These are phyloP conservation scores for Drosophila triauraria DNA, from an alignment of 1,140 invertebrate species.

Conservation along the genomic window DNA sequence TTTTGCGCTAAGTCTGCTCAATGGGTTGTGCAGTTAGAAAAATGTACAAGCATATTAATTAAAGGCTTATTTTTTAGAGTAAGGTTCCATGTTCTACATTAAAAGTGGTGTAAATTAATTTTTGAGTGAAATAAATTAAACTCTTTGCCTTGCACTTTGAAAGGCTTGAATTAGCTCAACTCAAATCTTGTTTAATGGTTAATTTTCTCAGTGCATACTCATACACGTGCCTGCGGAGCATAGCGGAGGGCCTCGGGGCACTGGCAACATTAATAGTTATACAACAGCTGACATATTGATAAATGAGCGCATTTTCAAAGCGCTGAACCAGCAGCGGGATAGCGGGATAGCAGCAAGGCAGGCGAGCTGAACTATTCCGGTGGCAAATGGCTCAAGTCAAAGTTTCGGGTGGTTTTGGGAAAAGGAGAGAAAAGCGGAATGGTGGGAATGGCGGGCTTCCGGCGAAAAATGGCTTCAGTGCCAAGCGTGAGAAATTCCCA, in stretches of 20 bases:
- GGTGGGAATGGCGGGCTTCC: constrained; percentile 24
- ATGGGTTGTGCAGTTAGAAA: neutral
- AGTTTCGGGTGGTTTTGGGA: constrained; percentile 1
- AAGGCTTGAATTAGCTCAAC: neutral
- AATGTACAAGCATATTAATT: neutral
- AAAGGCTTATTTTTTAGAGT: neutral
- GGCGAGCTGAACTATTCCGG: constrained; percentile 65
- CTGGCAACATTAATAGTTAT: constrained; percentile 77
- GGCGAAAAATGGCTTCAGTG: constrained; percentile 75
- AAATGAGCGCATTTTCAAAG: constrained; percentile 77
- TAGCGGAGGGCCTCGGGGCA: constrained; percentile 1
- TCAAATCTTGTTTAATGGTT: neutral
- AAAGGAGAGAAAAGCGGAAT: neutral
- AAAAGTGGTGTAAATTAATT: neutral
- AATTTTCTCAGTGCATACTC: constrained; percentile 3
- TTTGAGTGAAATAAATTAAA: no score
- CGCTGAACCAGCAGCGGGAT: constrained; percentile 39
- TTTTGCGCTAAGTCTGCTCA: constrained; percentile 49
- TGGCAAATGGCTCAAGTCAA: constrained; percentile 66
- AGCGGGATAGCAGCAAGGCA: constrained; percentile 29
- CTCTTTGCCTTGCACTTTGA: no score
- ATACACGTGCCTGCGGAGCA: constrained; percentile 32
- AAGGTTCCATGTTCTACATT: no score
- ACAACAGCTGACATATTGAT: constrained; percentile 83
- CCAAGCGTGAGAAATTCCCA: constrained; percentile 74